Conservation (phyloP, 2,888 invertebrate species). For the Polia nebulosa region DNA sequence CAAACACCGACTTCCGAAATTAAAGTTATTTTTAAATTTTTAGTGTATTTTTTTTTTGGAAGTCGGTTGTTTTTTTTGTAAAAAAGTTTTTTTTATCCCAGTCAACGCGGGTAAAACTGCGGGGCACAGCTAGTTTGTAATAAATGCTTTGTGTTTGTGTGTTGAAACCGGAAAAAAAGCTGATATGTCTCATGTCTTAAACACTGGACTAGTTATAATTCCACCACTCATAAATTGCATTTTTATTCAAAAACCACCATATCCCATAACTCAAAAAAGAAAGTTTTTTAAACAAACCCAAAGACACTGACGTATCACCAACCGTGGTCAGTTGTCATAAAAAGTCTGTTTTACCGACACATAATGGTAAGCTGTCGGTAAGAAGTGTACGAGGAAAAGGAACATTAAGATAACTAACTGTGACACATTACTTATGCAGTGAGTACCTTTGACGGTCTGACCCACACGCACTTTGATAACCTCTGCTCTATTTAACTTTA, state of each 20-base stretch:
- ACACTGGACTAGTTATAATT: background rate
- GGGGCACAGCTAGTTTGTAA: no score
- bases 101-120: no score
- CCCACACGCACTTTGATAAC: constrained; percentile 39
- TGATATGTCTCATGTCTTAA: background rate
- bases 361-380: constrained; percentile 44
- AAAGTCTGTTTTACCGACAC: constrained; percentile 46
- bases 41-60: no score
- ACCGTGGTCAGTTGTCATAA: constrained; percentile 33
- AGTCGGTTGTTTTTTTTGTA: no score
- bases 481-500: constrained; percentile 32
- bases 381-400: constrained; percentile 54
- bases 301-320: constrained; percentile 43
- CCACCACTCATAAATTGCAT: constrained; percentile 2
- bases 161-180: no score
- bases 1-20: no score
- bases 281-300: constrained; percentile 1
- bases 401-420: constrained; percentile 53
- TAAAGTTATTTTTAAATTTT: no score
- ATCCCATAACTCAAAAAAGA: constrained; percentile 26
- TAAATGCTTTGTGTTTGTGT: no score
- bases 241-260: background rate
- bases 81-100: no score
- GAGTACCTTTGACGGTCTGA: constrained; percentile 39
- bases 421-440: constrained; percentile 53